Evolutionary conservation across 2,888 invertebrate genomes (phyloP).

Genomic region (Lottia scabra): DNA sequence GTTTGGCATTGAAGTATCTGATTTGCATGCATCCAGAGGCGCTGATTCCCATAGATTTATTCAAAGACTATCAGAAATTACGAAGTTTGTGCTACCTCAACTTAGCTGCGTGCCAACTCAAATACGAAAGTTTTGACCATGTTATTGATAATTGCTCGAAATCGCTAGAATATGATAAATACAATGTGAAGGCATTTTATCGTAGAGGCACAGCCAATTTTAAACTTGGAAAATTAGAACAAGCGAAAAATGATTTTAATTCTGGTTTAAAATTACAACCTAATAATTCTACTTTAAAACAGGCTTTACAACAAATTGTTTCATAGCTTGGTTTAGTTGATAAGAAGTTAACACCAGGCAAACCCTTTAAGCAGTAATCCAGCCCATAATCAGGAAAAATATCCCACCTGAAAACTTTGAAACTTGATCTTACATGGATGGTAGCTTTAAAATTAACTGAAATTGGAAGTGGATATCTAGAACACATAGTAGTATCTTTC

Average conservation of each 20-base stretch:
- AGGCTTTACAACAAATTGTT: slow-evolving; percentile 40
- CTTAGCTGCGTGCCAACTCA: slow-evolving; percentile 84
- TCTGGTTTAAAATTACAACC: slow-evolving; percentile 79
- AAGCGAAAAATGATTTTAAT: slow-evolving; percentile 71
- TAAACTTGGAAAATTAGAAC: slow-evolving; percentile 59
- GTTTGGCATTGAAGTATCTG: slow-evolving; percentile 80
- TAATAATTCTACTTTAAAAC: slow-evolving; percentile 71
- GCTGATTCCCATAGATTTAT: slow-evolving; percentile 19
- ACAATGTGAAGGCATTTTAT: slow-evolving; percentile 73
- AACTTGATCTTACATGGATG: too few relatives aligned
- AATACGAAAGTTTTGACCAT: slow-evolving; percentile 77
- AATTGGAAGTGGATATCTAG: too few relatives aligned
- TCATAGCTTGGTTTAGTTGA: too few relatives aligned
- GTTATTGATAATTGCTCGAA: slow-evolving; percentile 76
- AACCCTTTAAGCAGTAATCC: too few relatives aligned
- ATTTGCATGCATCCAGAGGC: slow-evolving; percentile 68
- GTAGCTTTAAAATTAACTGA: too few relatives aligned
- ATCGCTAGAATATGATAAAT: slow-evolving; percentile 69
- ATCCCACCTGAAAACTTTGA: too few relatives aligned
- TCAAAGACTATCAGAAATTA: slow-evolving; percentile 30
- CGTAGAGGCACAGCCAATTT: slow-evolving; percentile 72
- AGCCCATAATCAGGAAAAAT: too few relatives aligned
- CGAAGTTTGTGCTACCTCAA: slow-evolving; percentile 78
- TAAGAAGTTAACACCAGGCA: too few relatives aligned
- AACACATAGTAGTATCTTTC: too few relatives aligned